Percentiles rank a stretch among this genome's conserved stretches.
These are phyloP conservation scores for Lytechinus pictus DNA, from an alignment of 35 echinoderm and acorn worm species.

Conservation along the genomic window DNA sequence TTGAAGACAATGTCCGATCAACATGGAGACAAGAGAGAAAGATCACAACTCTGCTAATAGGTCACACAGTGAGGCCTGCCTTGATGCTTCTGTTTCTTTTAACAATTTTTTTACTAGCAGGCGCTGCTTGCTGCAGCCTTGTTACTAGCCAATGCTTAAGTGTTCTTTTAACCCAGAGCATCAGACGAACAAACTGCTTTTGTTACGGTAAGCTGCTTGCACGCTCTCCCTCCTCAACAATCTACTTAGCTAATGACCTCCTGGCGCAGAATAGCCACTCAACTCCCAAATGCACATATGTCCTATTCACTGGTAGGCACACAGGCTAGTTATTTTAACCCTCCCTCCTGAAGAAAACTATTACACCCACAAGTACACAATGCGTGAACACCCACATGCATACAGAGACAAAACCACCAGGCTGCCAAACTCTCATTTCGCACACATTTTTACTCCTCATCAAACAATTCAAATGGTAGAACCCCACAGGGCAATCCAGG, in stretches of 20 bases:
- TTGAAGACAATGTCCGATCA: not conserved
- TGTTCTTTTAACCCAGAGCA: not conserved
- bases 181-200: conserved; percentile 44
- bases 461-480: conserved; percentile 35
- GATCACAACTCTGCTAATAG: not conserved
- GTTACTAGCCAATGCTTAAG: not conserved
- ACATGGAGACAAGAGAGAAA: not conserved
- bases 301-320: not conserved
- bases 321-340: conserved; percentile 38
- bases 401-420: not conserved
- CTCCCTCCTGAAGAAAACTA: not conserved
- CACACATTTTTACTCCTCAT: conserved; percentile 28
- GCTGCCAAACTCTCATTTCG: not conserved
- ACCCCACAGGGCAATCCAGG: conserved; percentile 37
- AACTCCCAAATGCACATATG: conserved; percentile 25
- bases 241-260: conserved; percentile 47
- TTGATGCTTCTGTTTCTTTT: not conserved
- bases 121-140: not conserved
- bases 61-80: not conserved
- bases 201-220: conserved; percentile 1
- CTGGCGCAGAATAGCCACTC: not conserved
- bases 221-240: not conserved
- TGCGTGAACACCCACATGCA: not conserved
- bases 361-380: not conserved
- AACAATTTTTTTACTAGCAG: conserved; percentile 19